Evolutionary conservation across 2,797 vertebrate genomes (phyloP).

Genomic region (Arnoldichthys spilopterus): DNA sequence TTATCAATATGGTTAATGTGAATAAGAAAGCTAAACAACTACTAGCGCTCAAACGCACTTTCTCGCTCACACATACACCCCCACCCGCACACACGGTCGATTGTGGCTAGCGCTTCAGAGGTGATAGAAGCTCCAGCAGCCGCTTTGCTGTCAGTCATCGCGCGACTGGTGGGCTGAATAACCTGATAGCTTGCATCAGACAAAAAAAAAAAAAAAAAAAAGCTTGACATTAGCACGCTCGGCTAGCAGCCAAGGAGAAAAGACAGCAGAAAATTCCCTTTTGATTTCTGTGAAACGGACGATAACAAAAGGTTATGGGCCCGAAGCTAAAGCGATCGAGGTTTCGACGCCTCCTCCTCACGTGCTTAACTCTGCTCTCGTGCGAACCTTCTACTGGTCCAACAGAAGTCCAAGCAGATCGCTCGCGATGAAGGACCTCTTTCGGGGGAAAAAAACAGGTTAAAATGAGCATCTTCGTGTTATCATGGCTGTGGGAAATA

Average conservation of each 20-base stretch:
- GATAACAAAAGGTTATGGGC: background rate
- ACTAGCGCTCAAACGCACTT: background rate
- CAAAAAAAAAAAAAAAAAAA: constrained; percentile 11
- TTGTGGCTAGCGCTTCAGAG: background rate
- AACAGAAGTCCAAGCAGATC: constrained; percentile 59
- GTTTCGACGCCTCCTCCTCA: constrained; percentile 26
- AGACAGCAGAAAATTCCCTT: constrained; percentile 26
- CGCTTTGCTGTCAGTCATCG: constrained; percentile 4
- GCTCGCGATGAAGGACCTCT: constrained; percentile 30
- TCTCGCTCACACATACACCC: background rate
- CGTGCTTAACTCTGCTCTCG: constrained; percentile 23
- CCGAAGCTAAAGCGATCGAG: background rate
- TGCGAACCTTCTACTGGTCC: constrained; percentile 66
- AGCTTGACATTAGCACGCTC: background rate
- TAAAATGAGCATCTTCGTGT: constrained; percentile 34
- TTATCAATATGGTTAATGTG: constrained; percentile 32
- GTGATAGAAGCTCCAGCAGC: background rate
- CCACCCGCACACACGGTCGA: background rate
- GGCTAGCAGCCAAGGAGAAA: background rate
- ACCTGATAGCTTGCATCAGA: constrained; percentile 26
- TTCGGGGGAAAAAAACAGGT: background rate
- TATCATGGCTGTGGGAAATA: background rate
- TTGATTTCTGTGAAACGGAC: constrained; percentile 18
- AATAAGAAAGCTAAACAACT: constrained; percentile 30
- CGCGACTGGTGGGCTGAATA: background rate